Evolutionary conservation across 1,140 invertebrate genomes (phyloP), one percentile per base, ranked within the genome.

Genomic region (Trinorchestia longiramus): DNA sequence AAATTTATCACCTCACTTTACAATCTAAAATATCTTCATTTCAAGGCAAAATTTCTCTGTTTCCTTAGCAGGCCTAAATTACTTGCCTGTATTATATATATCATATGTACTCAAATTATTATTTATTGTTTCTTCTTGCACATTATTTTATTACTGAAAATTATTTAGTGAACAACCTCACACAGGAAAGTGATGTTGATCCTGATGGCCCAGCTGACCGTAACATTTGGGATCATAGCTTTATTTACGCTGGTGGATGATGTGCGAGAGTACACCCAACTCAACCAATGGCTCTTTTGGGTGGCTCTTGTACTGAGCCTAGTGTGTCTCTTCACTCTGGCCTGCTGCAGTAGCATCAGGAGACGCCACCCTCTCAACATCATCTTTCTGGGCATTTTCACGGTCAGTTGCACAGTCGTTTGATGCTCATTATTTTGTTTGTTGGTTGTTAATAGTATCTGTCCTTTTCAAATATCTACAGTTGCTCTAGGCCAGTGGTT

Each of bases 321-420:
- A 90, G 98, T 99, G 0, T 98, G 98, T 36, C 97, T 99, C 96
- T 98, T 99, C 92, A 98, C 98, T 40, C 98, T 99, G 98, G 98
- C 98, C 15, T 99, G 99, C 97, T 99, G 99, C 97, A 98, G 98
- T 62, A 98, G 98, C 97, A 98, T 99, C 0, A 98, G 99, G 90
- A 98, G 99, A 45, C 98, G 98, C 97, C 98, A 98, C 87, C 99
- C 99, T 0, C 98, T 98, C 97, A 99, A 99, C 97, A 98, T 99
- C 97, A 98, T 99, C 91, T 98, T 99, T 97, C 97, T 99, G 1
- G 98, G 97, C 19, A 96, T 99, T 0, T 99, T 99, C 97, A 99
- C 99, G n/a, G 96, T 96, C 95, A 95, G 96, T 95, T n/a, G n/a
- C n/a, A n/a, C n/a, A n/a, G n/a, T n/a, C n/a, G n/a, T n/a, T n/a